Evolutionary conservation across 2,113 vertebrate species (phyloP), one percentile per base, ranked within the genome.

Genomic region (Toxotes jaculatrix): DNA sequence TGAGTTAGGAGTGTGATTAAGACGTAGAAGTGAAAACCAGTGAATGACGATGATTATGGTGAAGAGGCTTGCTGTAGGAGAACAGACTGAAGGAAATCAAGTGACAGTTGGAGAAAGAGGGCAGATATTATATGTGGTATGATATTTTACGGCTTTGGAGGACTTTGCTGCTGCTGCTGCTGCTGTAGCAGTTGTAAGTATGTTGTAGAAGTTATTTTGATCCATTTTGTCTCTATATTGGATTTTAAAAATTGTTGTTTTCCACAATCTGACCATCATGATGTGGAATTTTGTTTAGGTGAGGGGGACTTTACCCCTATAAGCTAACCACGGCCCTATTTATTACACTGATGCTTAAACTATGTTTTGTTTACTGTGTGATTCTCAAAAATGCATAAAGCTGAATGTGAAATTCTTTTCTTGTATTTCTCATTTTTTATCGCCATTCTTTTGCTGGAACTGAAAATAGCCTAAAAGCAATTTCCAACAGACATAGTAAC

Each of bases 381-480:
- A 86, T 87, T 90, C 65, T 75, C 23, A 63, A 76, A 72, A 74
- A 80, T 71, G 38, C 69, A 91, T 90, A 83, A 88, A 85, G 55
- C 38, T 59, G 21, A 65, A 74, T 70, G 60, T 68, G 55, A 81
- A 87, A n/a, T 7, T 74, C 4, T 53, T 17, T 27, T 59, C 13
- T 64, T 61, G 53, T 3, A 9, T 59, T n/a, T 13, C 0, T 51
- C 0, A 10, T 17, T 38, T 51, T 56, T 66, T 70, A 56, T 72
- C 11, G 11, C 14, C 36, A n/a, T n/a, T 6, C 31, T 56, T 56
- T 27, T 1, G n/a, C n/a, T 56, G 21, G n/a, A 9, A 56, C 45
- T 23, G n/a, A 27, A 55, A 11, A 56, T 56, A 56, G 4, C 53
- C 11, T 11, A 56, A 56, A 1, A 56, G n/a, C 53, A 27, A 23